These are phyloP conservation scores for Halictus ligatus DNA, from an alignment of 2,888 invertebrate genomes.

Conservation along the genomic window DNA sequence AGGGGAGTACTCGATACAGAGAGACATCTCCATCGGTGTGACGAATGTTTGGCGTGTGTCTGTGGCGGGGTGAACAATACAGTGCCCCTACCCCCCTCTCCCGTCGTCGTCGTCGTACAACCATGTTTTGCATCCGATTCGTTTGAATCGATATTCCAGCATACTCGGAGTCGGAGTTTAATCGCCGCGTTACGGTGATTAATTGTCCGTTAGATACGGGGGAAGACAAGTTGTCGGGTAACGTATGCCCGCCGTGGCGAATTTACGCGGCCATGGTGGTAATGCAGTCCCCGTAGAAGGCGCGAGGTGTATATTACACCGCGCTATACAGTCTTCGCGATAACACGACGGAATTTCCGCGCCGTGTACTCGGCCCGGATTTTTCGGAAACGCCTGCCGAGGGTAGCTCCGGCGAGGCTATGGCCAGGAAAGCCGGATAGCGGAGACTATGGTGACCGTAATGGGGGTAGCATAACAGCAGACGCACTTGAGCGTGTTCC, in stretches of 20 bases:
- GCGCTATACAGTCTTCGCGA: not conserved
- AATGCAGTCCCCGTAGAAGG: slow-evolving; percentile 30
- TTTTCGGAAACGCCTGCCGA: not conserved
- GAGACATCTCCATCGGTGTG: slow-evolving; percentile 4
- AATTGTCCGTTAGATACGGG: slow-evolving; percentile 51
- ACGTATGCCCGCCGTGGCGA: slow-evolving; percentile 35
- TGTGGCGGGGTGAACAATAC: slow-evolving; percentile 17
- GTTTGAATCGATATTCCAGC: slow-evolving; percentile 59
- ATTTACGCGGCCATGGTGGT: slow-evolving; percentile 43
- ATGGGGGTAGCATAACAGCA: slow-evolving; percentile 13
- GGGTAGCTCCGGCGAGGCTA: too few relatives aligned
- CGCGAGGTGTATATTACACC: slow-evolving; percentile 28
- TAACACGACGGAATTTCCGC: not conserved
- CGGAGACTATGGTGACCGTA: slow-evolving; percentile 17
- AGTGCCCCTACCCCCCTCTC: not conserved
- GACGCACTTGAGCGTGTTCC: slow-evolving; percentile 13
- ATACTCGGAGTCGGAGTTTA: slow-evolving; percentile 44
- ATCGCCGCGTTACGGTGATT: slow-evolving; percentile 49
- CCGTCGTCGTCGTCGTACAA: slow-evolving; percentile 5
- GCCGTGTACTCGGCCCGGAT: not conserved
- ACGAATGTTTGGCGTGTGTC: not conserved
- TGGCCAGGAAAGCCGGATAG: not conserved
- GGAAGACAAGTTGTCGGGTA: slow-evolving; percentile 53
- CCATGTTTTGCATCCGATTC: slow-evolving; percentile 56
- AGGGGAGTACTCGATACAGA: slow-evolving; percentile 17